Evolutionary conservation across 1,140 invertebrate genomes (phyloP).

Genomic region (Limonius californicus): DNA sequence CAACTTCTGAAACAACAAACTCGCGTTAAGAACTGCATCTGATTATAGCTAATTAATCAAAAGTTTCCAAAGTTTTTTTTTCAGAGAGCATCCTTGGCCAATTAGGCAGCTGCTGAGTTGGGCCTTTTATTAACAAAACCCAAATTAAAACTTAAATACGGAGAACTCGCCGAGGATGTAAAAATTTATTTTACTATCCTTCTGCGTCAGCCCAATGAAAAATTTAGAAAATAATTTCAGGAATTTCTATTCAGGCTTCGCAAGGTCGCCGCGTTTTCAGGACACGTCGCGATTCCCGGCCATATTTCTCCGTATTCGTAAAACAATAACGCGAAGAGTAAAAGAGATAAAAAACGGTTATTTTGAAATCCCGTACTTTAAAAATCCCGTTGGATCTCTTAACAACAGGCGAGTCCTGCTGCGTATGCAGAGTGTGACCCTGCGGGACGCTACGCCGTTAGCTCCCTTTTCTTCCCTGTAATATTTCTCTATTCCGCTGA

Average conservation of each 20-base stretch:
- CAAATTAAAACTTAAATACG: slow-evolving; percentile 4
- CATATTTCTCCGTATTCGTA: neutral
- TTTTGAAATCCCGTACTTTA: neutral
- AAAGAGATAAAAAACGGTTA: slow-evolving; percentile 7
- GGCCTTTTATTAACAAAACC: neutral
- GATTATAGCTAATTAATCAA: neutral
- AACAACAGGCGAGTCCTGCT: slow-evolving; percentile 6
- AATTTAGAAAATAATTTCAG: neutral
- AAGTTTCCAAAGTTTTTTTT: neutral
- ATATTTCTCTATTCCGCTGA: slow-evolving; percentile 6
- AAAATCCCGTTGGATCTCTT: slow-evolving; percentile 4
- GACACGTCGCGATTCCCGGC: neutral
- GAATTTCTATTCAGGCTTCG: slow-evolving; percentile 1
- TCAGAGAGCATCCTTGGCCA: neutral
- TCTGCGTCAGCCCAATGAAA: neutral
- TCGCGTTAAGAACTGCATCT: neutral
- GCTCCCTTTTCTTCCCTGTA: slow-evolving; percentile 4
- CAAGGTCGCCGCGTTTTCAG: neutral
- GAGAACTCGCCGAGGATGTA: neutral
- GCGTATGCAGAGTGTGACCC: slow-evolving; percentile 14
- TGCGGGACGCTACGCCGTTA: slow-evolving; percentile 5
- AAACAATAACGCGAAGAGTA: slow-evolving; percentile 1
- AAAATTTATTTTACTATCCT: slow-evolving; percentile 5
- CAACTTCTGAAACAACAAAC: neutral
- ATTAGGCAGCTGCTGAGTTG: neutral